phyloP scores from a whole-genome alignment of 2,113 vertebrate genomes.

The Myotis lucifugus region DNA sequence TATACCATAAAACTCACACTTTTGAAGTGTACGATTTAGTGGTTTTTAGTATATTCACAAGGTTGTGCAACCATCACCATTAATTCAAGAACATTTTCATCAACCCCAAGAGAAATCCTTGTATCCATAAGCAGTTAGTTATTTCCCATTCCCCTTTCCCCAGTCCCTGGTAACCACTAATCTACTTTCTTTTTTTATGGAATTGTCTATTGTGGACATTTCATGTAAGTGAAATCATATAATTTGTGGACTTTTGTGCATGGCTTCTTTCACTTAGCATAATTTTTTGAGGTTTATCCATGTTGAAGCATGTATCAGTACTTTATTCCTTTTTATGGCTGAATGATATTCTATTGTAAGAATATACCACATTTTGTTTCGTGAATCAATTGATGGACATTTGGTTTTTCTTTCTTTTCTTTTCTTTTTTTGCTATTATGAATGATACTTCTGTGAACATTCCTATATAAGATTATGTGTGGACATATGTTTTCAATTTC shows the following conservation, averaged over 20 bases:
- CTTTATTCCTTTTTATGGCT: neutral
- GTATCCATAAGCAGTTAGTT: slow-evolving; percentile 43
- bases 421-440: neutral
- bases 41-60: slow-evolving; percentile 33
- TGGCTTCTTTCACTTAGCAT: slow-evolving; percentile 19
- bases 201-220: slow-evolving; percentile 36
- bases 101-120: neutral
- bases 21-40: neutral
- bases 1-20: neutral
- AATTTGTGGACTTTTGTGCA: slow-evolving; percentile 3
- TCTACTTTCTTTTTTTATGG: slow-evolving; percentile 22
- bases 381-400: neutral
- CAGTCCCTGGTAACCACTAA: neutral
- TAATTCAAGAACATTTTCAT: slow-evolving; percentile 44
- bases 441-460: neutral
- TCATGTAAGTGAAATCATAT: neutral
- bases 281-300: neutral
- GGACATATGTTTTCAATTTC: neutral
- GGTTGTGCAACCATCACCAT: neutral
- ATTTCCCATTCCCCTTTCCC: neutral
- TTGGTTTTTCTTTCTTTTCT: slow-evolving; percentile 35
- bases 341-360: neutral
- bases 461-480: neutral
- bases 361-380: neutral
- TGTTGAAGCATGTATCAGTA: neutral